Percentiles rank a stretch among this genome's conserved stretches.
phyloP scores from a whole-genome alignment of 2,888 invertebrate genomes.

The Drosophila gaucha region DNA sequence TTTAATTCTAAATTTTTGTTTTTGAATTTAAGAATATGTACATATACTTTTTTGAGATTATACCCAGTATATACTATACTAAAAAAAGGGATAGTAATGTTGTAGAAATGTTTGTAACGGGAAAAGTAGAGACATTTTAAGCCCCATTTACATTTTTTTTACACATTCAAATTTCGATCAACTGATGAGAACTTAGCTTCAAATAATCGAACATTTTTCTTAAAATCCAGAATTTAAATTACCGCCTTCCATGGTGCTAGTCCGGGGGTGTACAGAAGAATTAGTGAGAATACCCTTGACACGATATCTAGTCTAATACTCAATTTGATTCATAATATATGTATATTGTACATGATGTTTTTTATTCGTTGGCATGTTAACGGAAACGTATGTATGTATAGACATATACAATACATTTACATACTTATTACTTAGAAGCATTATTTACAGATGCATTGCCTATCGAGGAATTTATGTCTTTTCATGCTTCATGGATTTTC shows the following conservation, averaged over 20 bases:
- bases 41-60: too few relatives aligned
- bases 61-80: too few relatives aligned
- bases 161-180: too few relatives aligned
- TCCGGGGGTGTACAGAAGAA: not conserved
- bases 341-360: constrained; percentile 13
- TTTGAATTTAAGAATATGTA: too few relatives aligned
- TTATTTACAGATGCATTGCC: constrained; percentile 2
- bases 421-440: constrained; percentile 5
- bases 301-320: not conserved
- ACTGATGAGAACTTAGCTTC: too few relatives aligned
- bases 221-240: not conserved
- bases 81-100: too few relatives aligned
- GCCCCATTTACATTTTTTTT: too few relatives aligned
- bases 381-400: not conserved
- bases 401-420: constrained; percentile 8
- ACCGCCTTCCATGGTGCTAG: not conserved
- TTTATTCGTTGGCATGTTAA: constrained; percentile 9
- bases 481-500: constrained; percentile 1
- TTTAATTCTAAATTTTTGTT: too few relatives aligned
- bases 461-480: too few relatives aligned
- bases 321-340: not conserved
- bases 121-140: too few relatives aligned
- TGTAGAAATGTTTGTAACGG: too few relatives aligned
- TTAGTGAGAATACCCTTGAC: not conserved
- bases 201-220: too few relatives aligned